Evolutionary conservation across 2,113 vertebrate genomes (phyloP), one percentile per base, ranked within the genome.

Genomic region (Pao palembangensis): DNA sequence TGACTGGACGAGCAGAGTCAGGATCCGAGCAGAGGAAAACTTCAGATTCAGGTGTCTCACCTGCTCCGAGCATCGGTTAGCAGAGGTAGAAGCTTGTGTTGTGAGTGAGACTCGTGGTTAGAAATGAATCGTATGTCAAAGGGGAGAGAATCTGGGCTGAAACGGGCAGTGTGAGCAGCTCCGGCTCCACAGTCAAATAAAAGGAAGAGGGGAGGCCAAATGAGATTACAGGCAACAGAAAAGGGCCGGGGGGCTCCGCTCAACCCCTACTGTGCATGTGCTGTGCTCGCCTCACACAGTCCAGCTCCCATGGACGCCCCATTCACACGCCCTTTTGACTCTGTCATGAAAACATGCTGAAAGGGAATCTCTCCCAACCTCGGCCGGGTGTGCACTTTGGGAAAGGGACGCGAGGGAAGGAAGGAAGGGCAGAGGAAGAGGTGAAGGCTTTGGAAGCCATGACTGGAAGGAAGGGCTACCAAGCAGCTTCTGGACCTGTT

Each of bases 301-400:
- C 87, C 89, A 85, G 91, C 92, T 94, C 93, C 92, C 93, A 94
- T 90, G 83, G 91, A 93, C 85, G 90, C 89, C 87, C 93, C 93
- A 94, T 98, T 98, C 95, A 98, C 95, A 98, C 95, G 95, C 95
- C 95, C 95, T 96, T 95, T 94, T 92, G 92, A 93, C 94, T 94
- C 90, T 90, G 90, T 89, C 90, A 89, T 90, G 88, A 90, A 92
- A 92, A 89, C 81, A 79, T 86, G 72, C 90, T 92, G 90, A 92
- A 92, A 92, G 85, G 88, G 85, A 84, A 90, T 88, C 90, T 87
- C 85, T 87, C 79, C 71, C 64, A 80, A 82, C 85, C 80, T 47
- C 76, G 86, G 85, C 74, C 58, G 68, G 84, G 74, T 84, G 68
- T 64, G 78, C 82, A 70, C 66, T 78, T 67, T 63, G 78, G 69